Evolutionary conservation across 2,113 vertebrate species (phyloP).

Genomic region (Gymnorhina tibicen): DNA sequence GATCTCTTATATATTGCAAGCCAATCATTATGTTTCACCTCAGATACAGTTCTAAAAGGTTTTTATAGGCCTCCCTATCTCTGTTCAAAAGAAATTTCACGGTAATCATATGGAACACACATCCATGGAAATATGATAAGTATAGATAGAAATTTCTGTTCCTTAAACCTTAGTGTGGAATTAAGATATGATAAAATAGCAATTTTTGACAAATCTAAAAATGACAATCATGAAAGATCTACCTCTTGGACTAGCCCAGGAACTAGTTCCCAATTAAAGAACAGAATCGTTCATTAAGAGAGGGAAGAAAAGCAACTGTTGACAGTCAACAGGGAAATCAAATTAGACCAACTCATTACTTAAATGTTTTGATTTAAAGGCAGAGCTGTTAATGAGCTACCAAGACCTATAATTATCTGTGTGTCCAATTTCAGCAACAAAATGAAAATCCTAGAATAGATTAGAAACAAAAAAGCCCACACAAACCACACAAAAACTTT

Average conservation of each 20-base stretch:
- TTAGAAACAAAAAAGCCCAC: background rate
- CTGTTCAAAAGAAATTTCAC: background rate
- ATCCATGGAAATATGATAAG: background rate
- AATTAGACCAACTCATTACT: constrained; percentile 56
- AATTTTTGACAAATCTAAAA: background rate
- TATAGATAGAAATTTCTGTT: background rate
- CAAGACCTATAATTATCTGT: constrained; percentile 35
- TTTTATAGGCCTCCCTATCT: background rate
- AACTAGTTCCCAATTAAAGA: constrained; percentile 4
- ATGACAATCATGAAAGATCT: background rate
- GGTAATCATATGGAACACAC: background rate
- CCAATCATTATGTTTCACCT: background rate
- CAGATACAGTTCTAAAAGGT: background rate
- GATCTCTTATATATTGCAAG: background rate
- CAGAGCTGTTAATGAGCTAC: constrained; percentile 41
- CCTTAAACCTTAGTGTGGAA: background rate
- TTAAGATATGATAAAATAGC: background rate
- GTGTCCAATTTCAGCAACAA: constrained; percentile 5
- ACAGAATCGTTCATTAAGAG: background rate
- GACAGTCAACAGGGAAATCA: constrained; percentile 35
- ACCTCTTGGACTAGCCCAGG: background rate
- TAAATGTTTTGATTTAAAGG: constrained; percentile 46
- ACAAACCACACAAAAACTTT: background rate
- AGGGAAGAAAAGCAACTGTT: constrained; percentile 13
- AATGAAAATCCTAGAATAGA: background rate